phyloP scores from a whole-genome alignment of 2,888 invertebrate genomes.

The Orthonevra nobilis region DNA sequence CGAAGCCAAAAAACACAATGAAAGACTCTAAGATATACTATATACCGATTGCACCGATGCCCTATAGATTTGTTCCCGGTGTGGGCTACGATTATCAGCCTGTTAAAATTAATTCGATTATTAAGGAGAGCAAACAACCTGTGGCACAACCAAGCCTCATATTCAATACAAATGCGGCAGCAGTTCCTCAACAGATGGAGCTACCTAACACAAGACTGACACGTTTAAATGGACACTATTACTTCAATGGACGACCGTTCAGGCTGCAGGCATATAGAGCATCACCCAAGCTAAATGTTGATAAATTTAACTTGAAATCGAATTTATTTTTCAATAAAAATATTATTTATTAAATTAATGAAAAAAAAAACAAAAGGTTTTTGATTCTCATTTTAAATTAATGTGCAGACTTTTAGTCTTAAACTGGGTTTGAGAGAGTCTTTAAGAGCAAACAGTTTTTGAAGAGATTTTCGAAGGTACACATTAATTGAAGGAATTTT shows the following conservation, averaged over 20 bases:
- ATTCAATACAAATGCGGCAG: conserved; percentile 46
- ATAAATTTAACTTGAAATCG: conserved; percentile 76
- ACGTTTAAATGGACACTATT: conserved; percentile 76
- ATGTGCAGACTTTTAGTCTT: no score
- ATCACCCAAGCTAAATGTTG: conserved; percentile 74
- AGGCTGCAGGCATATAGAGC: conserved; percentile 76
- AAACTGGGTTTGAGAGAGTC: no score
- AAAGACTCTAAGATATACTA: conserved; percentile 92
- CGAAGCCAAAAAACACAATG: conserved; percentile 77
- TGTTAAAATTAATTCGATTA: conserved; percentile 79
- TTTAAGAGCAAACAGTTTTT: no score
- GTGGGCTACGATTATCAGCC: conserved; percentile 92
- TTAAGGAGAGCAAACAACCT: conserved; percentile 58
- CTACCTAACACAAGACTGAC: conserved; percentile 72
- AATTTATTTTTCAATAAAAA: conserved; percentile 79
- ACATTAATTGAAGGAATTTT: no score
- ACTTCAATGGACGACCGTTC: conserved; percentile 77
- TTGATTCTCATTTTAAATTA: no score
- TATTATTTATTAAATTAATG: conserved; percentile 77
- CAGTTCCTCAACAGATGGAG: conserved; percentile 2
- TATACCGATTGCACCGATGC: conserved; percentile 90
- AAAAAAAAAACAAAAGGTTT: no score
- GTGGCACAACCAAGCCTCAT: conserved; percentile 26
- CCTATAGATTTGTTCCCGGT: conserved; percentile 92
- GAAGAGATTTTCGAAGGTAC: no score